A percentile compares a stretch with the other conserved stretches of the same genome.
These are phyloP conservation scores for Edolisoma coerulescens DNA, from an alignment of 2,113 vertebrate genomes.

Conservation along the genomic window DNA sequence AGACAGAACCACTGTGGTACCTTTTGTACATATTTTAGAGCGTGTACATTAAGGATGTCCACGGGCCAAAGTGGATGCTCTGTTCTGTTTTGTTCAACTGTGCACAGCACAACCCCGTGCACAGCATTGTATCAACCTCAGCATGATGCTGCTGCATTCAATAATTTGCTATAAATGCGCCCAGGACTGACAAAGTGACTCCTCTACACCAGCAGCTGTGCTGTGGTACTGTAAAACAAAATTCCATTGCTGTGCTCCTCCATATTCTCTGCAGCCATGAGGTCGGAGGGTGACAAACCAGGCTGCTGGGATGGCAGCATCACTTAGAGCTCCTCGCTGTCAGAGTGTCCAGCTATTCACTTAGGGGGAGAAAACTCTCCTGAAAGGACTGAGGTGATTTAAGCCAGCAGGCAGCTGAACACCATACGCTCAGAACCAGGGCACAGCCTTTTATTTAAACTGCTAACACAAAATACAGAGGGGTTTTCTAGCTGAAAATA, in stretches of 20 bases:
- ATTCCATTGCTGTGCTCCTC: background rate
- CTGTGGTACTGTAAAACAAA: background rate
- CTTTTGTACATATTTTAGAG: background rate
- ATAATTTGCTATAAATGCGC: background rate
- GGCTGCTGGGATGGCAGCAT: background rate
- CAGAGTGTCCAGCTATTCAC: background rate
- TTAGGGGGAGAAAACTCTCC: background rate
- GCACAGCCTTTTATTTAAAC: background rate
- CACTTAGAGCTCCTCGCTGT: background rate
- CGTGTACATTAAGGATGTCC: accelerated
- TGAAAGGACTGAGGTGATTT: background rate
- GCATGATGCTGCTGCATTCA: background rate
- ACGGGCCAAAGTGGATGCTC: background rate
- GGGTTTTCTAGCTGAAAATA: background rate
- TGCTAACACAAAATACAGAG: background rate
- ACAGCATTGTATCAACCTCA: background rate
- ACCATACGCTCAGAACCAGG: accelerated
- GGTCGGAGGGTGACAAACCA: background rate
- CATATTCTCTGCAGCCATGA: background rate
- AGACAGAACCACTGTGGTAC: background rate
- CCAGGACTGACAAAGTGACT: background rate
- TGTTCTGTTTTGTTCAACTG: background rate
- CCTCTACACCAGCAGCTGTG: background rate
- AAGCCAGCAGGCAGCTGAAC: background rate
- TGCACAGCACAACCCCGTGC: background rate